These are phyloP conservation scores for Tenthredo scrophulariae DNA, from an alignment of 2,888 invertebrate species.

Conservation along the genomic window DNA sequence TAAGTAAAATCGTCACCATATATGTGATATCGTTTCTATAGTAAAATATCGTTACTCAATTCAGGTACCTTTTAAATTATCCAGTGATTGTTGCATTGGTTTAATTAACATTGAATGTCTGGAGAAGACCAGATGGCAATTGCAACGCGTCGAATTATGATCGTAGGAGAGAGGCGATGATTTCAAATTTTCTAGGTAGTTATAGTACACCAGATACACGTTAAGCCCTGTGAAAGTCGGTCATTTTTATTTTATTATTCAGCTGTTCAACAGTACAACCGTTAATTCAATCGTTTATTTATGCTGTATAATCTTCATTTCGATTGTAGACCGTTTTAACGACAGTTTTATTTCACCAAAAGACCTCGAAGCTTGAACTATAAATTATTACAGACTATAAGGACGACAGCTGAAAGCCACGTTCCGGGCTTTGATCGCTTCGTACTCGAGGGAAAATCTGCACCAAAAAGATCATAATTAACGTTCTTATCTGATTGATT, in stretches of 20 bases:
- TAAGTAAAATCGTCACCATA: background rate
- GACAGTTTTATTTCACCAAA: background rate
- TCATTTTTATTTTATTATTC: background rate
- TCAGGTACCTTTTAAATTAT: background rate
- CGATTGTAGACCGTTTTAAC: background rate
- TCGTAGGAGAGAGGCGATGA: background rate
- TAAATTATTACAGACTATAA: background rate
- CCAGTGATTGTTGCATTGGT: background rate
- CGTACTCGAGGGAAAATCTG: background rate
- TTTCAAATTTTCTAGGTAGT: background rate
- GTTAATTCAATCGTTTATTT: background rate
- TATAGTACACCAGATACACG: background rate
- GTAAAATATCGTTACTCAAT: background rate
- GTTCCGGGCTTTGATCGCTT: background rate
- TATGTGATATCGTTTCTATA: background rate
- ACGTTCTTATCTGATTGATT: background rate
- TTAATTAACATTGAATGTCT: background rate
- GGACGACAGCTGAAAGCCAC: background rate
- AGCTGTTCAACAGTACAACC: background rate
- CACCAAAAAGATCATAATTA: background rate
- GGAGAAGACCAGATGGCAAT: background rate
- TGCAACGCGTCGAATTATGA: background rate
- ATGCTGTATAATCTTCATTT: background rate
- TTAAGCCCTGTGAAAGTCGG: background rate
- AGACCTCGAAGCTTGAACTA: constrained; percentile 8